Evolutionary conservation across 1,140 invertebrate genomes (phyloP).

Genomic region (Hyposmocoma kahamanoa): DNA sequence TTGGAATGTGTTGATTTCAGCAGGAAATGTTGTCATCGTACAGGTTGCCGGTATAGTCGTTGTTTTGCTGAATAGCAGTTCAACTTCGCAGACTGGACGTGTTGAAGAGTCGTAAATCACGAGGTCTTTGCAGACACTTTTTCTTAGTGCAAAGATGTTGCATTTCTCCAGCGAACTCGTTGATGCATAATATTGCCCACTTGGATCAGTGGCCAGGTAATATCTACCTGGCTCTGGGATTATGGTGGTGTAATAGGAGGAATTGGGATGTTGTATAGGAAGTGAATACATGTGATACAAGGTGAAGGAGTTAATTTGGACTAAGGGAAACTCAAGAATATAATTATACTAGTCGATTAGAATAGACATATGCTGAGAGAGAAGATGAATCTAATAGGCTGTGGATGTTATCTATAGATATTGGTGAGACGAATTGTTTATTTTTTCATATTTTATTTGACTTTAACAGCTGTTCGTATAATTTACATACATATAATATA

Average conservation of each 20-base stretch:
- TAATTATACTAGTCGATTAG: conserved; percentile 24
- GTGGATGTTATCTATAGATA: conserved; percentile 19
- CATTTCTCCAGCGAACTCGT: conserved; percentile 23
- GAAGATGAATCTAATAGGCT: conserved; percentile 22
- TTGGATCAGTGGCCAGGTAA: conserved; percentile 24
- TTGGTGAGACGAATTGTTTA: conserved; percentile 15
- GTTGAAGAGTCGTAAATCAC: conserved; percentile 18
- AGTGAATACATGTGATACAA: conserved; percentile 25
- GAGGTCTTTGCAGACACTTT: conserved; percentile 16
- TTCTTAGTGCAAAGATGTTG: conserved; percentile 14
- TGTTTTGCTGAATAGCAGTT: conserved; percentile 12
- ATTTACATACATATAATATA: too few relatives aligned
- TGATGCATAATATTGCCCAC: conserved; percentile 19
- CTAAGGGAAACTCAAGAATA: conserved; percentile 23
- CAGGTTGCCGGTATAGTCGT: conserved; percentile 15
- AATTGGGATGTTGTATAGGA: conserved; percentile 23
- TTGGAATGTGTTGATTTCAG: conserved; percentile 24
- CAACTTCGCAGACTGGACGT: conserved; percentile 23
- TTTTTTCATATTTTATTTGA: conserved; percentile 20
- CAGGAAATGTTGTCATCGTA: conserved; percentile 17
- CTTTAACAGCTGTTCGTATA: conserved; percentile 27
- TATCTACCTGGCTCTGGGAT: conserved; percentile 24
- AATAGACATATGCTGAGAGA: conserved; percentile 22
- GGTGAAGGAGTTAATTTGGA: conserved; percentile 15
- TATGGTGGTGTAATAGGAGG: conserved; percentile 20